phyloP scores from a whole-genome alignment of 2,113 vertebrate species.

The Hepsetus odoe region DNA sequence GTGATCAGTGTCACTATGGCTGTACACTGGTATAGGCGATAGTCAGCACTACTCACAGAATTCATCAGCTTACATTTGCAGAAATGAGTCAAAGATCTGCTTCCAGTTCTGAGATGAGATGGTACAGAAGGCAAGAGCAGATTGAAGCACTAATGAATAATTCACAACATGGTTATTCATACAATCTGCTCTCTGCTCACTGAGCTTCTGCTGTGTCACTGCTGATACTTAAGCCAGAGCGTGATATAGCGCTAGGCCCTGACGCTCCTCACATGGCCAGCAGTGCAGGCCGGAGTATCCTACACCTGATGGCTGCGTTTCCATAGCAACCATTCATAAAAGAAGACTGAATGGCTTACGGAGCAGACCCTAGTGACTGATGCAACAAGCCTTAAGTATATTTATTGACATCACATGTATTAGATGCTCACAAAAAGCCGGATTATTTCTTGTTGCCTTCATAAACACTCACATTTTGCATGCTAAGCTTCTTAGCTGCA shows the following conservation, averaged over 20 bases:
- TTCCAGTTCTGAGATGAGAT: background rate
- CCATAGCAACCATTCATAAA: slow-evolving; percentile 53
- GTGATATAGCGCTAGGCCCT: background rate
- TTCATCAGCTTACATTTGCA: no score
- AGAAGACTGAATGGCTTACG: no score
- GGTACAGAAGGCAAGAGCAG: slow-evolving; percentile 30
- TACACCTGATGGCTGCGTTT: slow-evolving; percentile 59
- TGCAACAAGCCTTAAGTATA: no score
- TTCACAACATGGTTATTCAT: slow-evolving; percentile 7
- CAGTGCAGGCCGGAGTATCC: slow-evolving; percentile 13
- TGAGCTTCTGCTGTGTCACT: background rate
- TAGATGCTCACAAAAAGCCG: no score
- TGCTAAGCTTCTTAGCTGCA: background rate
- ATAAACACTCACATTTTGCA: no score
- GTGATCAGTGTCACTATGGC: no score
- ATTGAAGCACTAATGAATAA: slow-evolving; percentile 24
- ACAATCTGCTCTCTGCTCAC: slow-evolving; percentile 11
- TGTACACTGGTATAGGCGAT: no score
- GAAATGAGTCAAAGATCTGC: background rate
- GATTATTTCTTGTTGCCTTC: no score
- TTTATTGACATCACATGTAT: no score
- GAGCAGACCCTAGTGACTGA: no score
- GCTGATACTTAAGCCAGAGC: background rate
- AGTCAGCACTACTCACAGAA: no score
- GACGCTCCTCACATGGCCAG: background rate